These are phyloP conservation scores for Grallaria varia DNA, from an alignment of 2,113 vertebrate species.

Conservation along the genomic window DNA sequence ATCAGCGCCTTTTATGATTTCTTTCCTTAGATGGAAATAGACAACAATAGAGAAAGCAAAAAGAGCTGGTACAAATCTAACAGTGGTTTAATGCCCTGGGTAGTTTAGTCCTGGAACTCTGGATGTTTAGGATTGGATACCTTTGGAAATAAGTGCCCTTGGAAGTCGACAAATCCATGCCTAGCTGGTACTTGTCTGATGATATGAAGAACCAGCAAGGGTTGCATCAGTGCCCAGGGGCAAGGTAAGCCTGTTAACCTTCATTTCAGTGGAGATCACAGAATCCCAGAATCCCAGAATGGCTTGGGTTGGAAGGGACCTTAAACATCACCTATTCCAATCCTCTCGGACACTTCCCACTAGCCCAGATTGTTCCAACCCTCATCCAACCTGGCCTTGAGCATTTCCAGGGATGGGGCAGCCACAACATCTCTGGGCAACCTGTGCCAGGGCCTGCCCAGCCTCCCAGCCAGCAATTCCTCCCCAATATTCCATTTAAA, in stretches of 20 bases:
- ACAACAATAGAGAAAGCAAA: not conserved
- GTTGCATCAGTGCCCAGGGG: not conserved
- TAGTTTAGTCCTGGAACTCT: not conserved
- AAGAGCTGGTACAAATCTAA: too few species aligned
- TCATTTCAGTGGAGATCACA: not conserved
- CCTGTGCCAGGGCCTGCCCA: not conserved
- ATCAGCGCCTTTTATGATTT: not conserved
- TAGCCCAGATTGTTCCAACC: not conserved
- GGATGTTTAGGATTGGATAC: not conserved
- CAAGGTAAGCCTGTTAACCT: not conserved
- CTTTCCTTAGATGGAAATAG: not conserved
- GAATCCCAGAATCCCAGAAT: not conserved
- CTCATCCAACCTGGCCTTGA: fast-evolving
- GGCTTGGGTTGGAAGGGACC: not conserved
- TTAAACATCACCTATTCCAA: not conserved
- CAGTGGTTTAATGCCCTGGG: not conserved
- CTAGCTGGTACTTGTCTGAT: not conserved
- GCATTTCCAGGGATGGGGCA: not conserved
- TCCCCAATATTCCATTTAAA: not conserved
- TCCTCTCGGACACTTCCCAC: not conserved
- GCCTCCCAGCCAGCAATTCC: not conserved
- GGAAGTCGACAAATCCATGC: not conserved
- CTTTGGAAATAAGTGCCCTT: not conserved
- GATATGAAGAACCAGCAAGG: not conserved
- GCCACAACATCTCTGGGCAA: not conserved